phyloP scores from a whole-genome alignment of 2,113 vertebrate species.

The Fulmarus glacialis region DNA sequence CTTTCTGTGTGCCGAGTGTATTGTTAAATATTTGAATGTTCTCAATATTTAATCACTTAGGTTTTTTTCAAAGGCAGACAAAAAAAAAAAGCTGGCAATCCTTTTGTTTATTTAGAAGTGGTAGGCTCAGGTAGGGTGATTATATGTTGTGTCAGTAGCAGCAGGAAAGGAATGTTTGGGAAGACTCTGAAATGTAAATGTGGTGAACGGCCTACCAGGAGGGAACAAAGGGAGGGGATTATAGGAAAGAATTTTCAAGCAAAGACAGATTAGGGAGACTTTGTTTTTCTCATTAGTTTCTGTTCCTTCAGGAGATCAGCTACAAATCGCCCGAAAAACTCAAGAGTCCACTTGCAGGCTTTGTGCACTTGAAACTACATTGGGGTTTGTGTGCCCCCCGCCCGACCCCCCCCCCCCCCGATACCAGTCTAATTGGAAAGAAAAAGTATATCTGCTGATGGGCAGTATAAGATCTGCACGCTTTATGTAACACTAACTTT shows the following conservation, averaged over 20 bases:
- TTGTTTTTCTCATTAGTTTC: slow-evolving; percentile 61
- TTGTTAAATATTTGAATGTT: slow-evolving; percentile 34
- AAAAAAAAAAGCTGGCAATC: neutral
- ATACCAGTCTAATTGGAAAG: neutral
- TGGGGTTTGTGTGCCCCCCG: neutral
- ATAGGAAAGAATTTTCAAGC: slow-evolving; percentile 46
- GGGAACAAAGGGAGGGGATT: slow-evolving; percentile 34
- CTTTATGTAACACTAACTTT: neutral
- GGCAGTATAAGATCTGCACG: neutral
- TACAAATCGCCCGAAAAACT: slow-evolving; percentile 27
- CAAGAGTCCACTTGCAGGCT: neutral
- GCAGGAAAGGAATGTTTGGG: slow-evolving; percentile 17
- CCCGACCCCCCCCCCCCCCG: fast-evolving
- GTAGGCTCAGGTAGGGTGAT: slow-evolving; percentile 18
- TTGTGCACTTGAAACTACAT: neutral
- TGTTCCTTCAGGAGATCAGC: slow-evolving; percentile 37
- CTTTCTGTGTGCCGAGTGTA: neutral
- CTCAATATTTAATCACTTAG: slow-evolving; percentile 35
- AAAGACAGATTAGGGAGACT: slow-evolving; percentile 30
- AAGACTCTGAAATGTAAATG: slow-evolving; percentile 51
- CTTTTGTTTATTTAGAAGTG: slow-evolving; percentile 41
- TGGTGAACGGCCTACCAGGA: neutral
- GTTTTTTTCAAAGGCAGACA: slow-evolving; percentile 14
- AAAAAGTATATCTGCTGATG: neutral
- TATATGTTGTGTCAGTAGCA: neutral